Percentiles rank a stretch among this genome's conserved stretches.
Conservation (phyloP, 2,888 invertebrate genomes). For the Eupithecia vulgata region DNA sequence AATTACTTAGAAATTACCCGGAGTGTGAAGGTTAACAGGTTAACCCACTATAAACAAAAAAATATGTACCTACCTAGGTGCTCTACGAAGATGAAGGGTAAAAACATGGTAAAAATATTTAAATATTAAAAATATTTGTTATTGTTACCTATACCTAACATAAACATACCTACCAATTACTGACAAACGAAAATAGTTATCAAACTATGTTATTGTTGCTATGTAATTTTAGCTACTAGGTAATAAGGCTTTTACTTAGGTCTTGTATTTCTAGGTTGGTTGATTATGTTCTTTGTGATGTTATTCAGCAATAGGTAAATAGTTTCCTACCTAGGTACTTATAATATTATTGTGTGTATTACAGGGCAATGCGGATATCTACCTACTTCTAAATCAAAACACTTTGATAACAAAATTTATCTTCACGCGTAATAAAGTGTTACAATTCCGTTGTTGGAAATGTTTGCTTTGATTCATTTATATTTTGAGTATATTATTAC, state of each 20-base stretch:
- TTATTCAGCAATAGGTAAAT: not conserved
- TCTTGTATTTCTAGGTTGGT: not conserved
- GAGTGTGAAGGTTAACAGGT: too few species aligned
- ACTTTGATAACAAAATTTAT: slow-evolving; percentile 47
- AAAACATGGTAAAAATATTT: too few species aligned
- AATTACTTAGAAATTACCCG: too few species aligned
- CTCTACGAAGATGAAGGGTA: too few species aligned
- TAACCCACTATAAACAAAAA: too few species aligned
- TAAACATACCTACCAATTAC: too few species aligned
- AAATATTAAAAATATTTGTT: too few species aligned
- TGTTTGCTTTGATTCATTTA: not conserved
- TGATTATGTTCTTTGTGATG: not conserved
- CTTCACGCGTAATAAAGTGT: slow-evolving; percentile 42
- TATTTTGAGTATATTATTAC: not conserved
- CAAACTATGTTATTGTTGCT: not conserved
- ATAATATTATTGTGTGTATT: not conserved
- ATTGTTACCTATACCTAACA: too few species aligned
- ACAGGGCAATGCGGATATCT: not conserved
- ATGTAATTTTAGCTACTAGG: not conserved
- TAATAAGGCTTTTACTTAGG: not conserved
- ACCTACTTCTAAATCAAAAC: not conserved
- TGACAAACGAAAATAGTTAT: not conserved
- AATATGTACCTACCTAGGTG: too few species aligned
- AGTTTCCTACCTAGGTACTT: not conserved
- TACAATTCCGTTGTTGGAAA: slow-evolving; percentile 3